phyloP scores from a whole-genome alignment of 1,140 invertebrate species.

The Drusus annulatus region DNA sequence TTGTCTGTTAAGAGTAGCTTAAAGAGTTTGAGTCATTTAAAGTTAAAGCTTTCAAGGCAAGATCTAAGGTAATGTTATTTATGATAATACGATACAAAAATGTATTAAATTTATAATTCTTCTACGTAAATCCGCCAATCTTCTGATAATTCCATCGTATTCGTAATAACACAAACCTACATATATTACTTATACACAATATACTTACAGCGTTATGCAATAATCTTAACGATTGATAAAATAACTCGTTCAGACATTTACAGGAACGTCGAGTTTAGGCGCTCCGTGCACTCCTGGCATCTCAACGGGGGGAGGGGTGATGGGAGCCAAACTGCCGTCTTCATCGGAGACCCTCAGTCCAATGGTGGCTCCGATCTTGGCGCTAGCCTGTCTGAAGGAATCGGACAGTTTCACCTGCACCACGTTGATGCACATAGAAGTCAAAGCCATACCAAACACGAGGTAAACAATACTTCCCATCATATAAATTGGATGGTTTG shows the following conservation, averaged over 20 bases:
- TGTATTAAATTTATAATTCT: too few relatives aligned
- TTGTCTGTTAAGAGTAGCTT: too few relatives aligned
- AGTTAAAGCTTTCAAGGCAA: too few relatives aligned
- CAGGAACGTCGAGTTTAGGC: conserved; percentile 46
- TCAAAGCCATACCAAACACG: conserved; percentile 93
- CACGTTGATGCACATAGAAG: conserved; percentile 97
- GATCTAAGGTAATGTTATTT: too few relatives aligned
- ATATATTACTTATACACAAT: too few relatives aligned
- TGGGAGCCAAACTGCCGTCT: conserved; percentile 71
- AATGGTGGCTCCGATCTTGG: conserved; percentile 89
- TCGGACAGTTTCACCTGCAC: conserved; percentile 90
- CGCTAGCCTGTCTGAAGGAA: conserved; percentile 87
- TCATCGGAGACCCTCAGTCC: conserved; percentile 82
- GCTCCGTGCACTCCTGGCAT: conserved; percentile 66
- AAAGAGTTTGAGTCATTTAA: too few relatives aligned
- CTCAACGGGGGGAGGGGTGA: conserved; percentile 66
- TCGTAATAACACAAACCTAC: too few relatives aligned
- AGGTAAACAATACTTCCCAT: conserved; percentile 94
- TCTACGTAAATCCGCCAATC: too few relatives aligned
- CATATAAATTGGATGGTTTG: conserved; percentile 91
- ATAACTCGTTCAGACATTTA: conserved; percentile 4
- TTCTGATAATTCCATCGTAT: too few relatives aligned
- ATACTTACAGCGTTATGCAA: too few relatives aligned
- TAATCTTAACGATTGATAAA: too few relatives aligned
- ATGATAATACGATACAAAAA: too few relatives aligned